These are phyloP conservation scores for Xylocampa areola DNA, from an alignment of 2,888 invertebrate genomes.

Conservation along the genomic window DNA sequence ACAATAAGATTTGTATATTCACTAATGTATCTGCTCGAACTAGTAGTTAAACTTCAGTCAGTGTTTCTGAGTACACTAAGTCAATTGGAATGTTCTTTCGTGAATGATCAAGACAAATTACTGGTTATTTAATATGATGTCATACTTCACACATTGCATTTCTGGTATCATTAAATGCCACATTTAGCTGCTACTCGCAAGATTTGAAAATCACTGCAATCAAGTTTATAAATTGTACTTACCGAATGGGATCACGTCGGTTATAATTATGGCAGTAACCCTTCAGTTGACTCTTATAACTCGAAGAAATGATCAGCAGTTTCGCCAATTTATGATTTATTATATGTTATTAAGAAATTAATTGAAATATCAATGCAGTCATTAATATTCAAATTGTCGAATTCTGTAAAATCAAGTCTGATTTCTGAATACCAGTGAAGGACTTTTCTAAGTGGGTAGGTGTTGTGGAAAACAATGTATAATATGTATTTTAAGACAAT, in stretches of 20 bases:
- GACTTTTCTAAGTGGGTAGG: too few species aligned
- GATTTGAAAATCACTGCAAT: slow-evolving; percentile 50
- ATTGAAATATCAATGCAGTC: too few species aligned
- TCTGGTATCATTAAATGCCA: slow-evolving; percentile 27
- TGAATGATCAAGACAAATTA: slow-evolving; percentile 50
- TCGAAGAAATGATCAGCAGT: slow-evolving; percentile 26
- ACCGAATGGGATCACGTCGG: slow-evolving; percentile 32
- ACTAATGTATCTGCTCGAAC: background rate
- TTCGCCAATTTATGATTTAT: slow-evolving; percentile 23
- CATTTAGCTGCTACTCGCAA: slow-evolving; percentile 23
- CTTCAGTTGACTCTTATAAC: slow-evolving; percentile 47
- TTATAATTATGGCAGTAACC: slow-evolving; percentile 50
- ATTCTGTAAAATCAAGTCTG: too few species aligned
- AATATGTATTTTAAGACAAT: too few species aligned
- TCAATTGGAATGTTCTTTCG: slow-evolving; percentile 35
- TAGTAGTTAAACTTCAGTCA: slow-evolving; percentile 19
- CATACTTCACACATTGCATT: slow-evolving; percentile 29
- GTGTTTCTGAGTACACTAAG: slow-evolving; percentile 36
- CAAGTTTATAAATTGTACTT: slow-evolving; percentile 45
- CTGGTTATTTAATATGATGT: slow-evolving; percentile 44
- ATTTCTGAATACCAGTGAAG: too few species aligned
- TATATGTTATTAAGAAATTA: too few species aligned
- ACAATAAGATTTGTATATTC: too few species aligned
- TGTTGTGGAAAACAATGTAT: too few species aligned
- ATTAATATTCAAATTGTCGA: too few species aligned